phyloP scores from a whole-genome alignment of 2,113 vertebrate species.

The Procavia capensis region DNA sequence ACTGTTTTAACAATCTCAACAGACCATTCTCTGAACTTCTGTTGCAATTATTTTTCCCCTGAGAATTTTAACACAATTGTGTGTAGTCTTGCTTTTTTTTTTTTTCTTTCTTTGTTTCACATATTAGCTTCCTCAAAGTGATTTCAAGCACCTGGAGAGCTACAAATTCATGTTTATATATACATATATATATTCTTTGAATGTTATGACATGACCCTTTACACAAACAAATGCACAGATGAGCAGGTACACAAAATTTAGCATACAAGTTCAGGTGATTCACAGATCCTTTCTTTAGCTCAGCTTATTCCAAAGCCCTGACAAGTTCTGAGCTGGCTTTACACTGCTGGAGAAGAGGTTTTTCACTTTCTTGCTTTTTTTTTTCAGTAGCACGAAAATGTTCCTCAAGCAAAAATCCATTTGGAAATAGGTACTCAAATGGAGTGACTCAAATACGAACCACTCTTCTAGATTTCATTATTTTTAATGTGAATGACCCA shows the following conservation, averaged over 20 bases:
- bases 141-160: not conserved
- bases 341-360: not conserved
- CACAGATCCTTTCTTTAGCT: not conserved
- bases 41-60: not conserved
- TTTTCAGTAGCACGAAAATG: not conserved
- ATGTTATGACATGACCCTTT: not conserved
- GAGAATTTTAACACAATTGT: not conserved
- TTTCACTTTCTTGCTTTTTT: not conserved
- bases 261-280: not conserved
- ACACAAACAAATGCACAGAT: conserved; percentile 15
- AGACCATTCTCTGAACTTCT: not conserved
- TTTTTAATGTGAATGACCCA: not conserved
- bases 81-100: not conserved
- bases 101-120: not conserved
- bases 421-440: not conserved
- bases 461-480: not conserved
- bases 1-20: not conserved
- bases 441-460: not conserved
- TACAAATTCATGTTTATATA: not conserved
- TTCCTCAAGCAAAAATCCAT: not conserved
- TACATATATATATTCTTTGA: not conserved
- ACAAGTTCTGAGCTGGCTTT: not conserved
- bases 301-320: not conserved
- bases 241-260: not conserved
- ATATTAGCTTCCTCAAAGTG: not conserved